A percentile compares a stretch with the other conserved stretches of the same genome.
Evolutionary conservation across 92 coral and sea anemone species (phyloP).

Genomic region (Epizoanthus fatuus): DNA sequence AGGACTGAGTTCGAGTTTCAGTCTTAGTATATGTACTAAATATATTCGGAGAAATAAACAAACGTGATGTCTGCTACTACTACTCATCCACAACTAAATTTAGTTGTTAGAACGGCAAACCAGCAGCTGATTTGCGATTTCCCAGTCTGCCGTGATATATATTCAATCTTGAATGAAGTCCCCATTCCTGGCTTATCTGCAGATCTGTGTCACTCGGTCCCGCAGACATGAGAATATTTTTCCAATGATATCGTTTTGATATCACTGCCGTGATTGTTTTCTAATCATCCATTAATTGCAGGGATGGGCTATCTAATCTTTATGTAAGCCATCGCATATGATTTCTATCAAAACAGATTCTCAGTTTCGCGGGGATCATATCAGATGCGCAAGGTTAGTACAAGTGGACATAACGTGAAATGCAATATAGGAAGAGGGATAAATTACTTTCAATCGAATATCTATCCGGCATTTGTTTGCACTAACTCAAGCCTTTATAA

Average conservation of each 20-base stretch:
- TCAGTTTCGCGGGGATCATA: constrained; percentile 1
- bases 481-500: constrained; percentile 21
- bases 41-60: too few species aligned
- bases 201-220: not conserved
- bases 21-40: too few species aligned
- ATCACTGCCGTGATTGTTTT: constrained; percentile 33
- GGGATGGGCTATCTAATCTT: constrained; percentile 30
- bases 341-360: constrained; percentile 13
- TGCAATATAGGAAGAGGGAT: not conserved
- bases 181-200: not conserved
- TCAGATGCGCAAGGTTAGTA: not conserved
- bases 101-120: too few species aligned
- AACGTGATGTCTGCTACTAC: too few species aligned
- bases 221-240: constrained; percentile 6
- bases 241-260: constrained; percentile 10
- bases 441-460: not conserved
- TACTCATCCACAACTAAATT: too few species aligned
- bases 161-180: not conserved
- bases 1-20: too few species aligned
- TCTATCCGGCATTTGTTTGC: constrained; percentile 37
- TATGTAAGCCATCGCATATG: not conserved
- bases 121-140: too few species aligned
- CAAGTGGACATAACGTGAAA: constrained; percentile 8
- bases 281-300: constrained; percentile 40
- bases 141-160: not conserved